Evolutionary conservation across 2,888 invertebrate genomes (phyloP), one percentile per base, ranked within the genome.

Genomic region (Leucophenga maculata): DNA sequence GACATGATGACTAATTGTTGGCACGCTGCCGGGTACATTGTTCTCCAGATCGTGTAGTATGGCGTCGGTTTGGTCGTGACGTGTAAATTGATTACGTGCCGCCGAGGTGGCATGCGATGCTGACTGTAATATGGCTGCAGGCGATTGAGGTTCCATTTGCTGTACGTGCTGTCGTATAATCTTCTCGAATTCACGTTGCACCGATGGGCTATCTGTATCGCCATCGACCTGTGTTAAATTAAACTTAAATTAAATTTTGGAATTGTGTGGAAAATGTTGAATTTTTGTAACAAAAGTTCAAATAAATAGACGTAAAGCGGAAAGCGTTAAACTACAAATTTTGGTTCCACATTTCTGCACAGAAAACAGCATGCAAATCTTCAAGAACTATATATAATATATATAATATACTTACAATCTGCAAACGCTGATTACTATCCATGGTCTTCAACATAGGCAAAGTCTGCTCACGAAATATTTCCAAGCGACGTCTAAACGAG

Each of bases 381-480:
- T n/a, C n/a, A n/a, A n/a, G n/a, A n/a, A n/a, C n/a, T n/a, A n/a
- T n/a, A n/a, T n/a, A n/a, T n/a, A n/a, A n/a, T n/a, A n/a, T n/a
- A n/a, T n/a, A n/a, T n/a, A n/a, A n/a, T n/a, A 18, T 62, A 90
- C 94, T 92, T 89, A 96, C 96, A 84, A 97, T 96, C 73, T 93
- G 93, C 60, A 97, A 90, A 64, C 97, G 91, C 82, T 93, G 94
- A 74, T 93, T 92, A 78, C 93, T 93, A 84, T 97, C 97, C 88
- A 97, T 89, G 1, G 91, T 91, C 88, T 96, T 96, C 69, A 97
- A 90, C 95, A 97, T 95, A 1, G 97, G 97, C 77, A 97, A 90
- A 0, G 96, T 95, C 69, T 94, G 92, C 82, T 96, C 95, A 0
- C 97, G 91, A 89, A 97, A 97, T 72, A 95, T 91, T 87, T 95